Evolutionary conservation across 2,113 vertebrate species (phyloP).

Genomic region (Saguinus midas): DNA sequence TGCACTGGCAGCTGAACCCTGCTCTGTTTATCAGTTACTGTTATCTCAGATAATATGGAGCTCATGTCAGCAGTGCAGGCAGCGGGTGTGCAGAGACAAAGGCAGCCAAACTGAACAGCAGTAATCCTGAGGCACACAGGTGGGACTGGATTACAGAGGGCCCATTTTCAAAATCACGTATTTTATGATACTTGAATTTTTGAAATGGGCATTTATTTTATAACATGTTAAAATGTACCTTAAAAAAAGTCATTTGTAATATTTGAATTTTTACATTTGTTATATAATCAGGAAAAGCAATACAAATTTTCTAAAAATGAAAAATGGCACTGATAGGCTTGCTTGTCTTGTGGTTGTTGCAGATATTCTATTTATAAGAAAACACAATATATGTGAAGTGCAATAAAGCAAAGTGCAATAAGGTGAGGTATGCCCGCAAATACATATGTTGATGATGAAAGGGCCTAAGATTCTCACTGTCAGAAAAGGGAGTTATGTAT

Average conservation of each 20-base stretch:
- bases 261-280: conserved; percentile 16
- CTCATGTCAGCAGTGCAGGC: no score
- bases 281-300: conserved; percentile 18
- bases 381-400: background rate
- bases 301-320: conserved; percentile 9
- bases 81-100: background rate
- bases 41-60: no score
- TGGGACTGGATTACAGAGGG: rapidly evolving
- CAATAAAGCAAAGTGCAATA: background rate
- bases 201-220: background rate
- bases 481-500: background rate
- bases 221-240: background rate
- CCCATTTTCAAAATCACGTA: background rate
- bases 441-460: background rate
- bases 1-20: rapidly evolving
- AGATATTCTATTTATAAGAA: background rate
- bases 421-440: background rate
- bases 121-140: background rate
- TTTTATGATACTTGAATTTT: background rate
- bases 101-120: background rate
- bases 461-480: background rate
- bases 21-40: background rate
- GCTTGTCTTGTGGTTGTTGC: background rate
- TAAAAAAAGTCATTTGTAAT: background rate
- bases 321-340: background rate